Evolutionary conservation across 1,140 invertebrate species (phyloP), one percentile per base, ranked within the genome.

Genomic region (Caenorhabditis latens): DNA sequence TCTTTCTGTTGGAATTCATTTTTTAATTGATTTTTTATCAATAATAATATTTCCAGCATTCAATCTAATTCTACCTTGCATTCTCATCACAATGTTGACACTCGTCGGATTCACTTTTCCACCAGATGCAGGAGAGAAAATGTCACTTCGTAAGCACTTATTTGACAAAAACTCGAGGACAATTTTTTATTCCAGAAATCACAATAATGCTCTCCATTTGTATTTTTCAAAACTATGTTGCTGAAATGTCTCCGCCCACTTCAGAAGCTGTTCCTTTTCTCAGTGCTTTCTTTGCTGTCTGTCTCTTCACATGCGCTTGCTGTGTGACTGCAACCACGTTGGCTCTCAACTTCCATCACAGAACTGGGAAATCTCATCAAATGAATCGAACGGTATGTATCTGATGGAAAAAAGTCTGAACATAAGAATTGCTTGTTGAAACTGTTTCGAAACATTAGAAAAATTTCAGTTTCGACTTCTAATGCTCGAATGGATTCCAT

Each of bases 251-350:
- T 93, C 97, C 97, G 93, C 96, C 97, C 94, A 97, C 96, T 93
- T 98, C 97, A 93, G 97, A 98, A 93, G 96, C 97, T 93, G 96
- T 98, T 93, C 97, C 97, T 93, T 95, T 98, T 93, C 96, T 99
- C 96, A 97, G 97, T 93, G 98, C 97, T 89, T 99, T 99, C 94
- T 99, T 99, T 95, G 98, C 98, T 94, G 98, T 97, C 94, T 99
- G 99, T 94, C 99, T 99, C 97, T 97, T 99, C 94, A 98, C 99
- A 96, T 97, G 98, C 93, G 97, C 97, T 90, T 96, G 97, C 92
- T 99, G 97, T 87, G 97, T 99, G 92, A 96, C 99, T 91, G 97
- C 97, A 93, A 99, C 98, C 86, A 98, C 99, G 91, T 95, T 99
- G 92, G 98, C 99, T 92, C 95, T 99, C 91, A 99, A 99, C 94